These are phyloP conservation scores for Drosophila neonasuta DNA, from an alignment of 2,888 invertebrate species.

Conservation along the genomic window DNA sequence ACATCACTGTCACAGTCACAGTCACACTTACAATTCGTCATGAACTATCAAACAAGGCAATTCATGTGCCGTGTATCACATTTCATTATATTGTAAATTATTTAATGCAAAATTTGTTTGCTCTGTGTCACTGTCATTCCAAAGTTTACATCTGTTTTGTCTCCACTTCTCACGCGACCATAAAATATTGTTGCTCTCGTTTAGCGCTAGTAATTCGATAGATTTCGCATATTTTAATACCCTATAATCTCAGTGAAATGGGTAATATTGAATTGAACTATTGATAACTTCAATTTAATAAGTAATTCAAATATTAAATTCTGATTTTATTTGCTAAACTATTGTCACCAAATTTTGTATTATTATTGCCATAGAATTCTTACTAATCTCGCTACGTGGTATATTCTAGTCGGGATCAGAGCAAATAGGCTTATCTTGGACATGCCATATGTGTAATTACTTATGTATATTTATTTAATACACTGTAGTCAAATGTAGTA, in stretches of 20 bases:
- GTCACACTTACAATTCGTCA: background rate
- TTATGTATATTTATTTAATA: constrained; percentile 8
- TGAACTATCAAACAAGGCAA: constrained; percentile 16
- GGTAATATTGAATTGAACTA: too few relatives aligned
- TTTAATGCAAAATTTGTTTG: constrained; percentile 1
- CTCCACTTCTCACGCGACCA: constrained; percentile 34
- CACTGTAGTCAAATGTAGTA: background rate
- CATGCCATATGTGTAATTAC: constrained; percentile 3
- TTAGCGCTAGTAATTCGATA: constrained; percentile 16
- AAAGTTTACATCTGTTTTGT: constrained; percentile 22
- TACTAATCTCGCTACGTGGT: background rate
- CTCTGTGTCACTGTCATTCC: constrained; percentile 29
- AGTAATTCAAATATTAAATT: background rate
- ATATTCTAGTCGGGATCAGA: background rate
- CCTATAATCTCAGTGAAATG: background rate
- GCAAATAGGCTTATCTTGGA: background rate
- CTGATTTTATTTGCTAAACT: background rate
- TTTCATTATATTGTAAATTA: constrained; percentile 6
- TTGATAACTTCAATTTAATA: background rate
- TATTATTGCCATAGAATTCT: too few relatives aligned
- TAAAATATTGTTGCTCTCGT: constrained; percentile 13
- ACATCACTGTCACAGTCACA: background rate
- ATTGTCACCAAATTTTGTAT: background rate
- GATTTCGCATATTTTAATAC: background rate
- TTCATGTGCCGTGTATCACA: constrained; percentile 7